Evolutionary conservation across 1,140 invertebrate species (phyloP), one percentile per base, ranked within the genome.

Genomic region (Hirudo medicinalis): DNA sequence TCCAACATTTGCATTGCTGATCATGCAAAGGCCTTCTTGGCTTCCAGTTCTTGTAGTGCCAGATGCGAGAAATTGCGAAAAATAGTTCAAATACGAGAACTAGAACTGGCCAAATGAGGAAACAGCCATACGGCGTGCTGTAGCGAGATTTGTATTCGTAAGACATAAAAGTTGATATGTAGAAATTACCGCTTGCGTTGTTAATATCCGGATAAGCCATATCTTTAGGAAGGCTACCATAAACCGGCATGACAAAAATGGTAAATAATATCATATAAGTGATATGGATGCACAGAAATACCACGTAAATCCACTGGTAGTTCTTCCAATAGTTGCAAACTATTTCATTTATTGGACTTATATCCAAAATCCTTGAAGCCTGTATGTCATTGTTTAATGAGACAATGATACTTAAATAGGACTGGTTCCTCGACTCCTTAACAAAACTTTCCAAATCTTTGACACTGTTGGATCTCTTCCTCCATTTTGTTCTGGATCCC

Each of bases 221-320:
- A 63, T 11, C 29, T 63, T 63, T 63, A n/a, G 29, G 57, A 63
- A 25, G 22, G 57, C 11, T 29, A 19, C 22, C 67, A 22, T 29
- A 40, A 57, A 53, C 20, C 8, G 53, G 67, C n/a, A 57, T 55
- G 25, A 55, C 67, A 36, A 27, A 71, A 19, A 55, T 54, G 54
- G 43, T 43, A 54, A 72, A 72, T 22, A 72, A 43, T 43, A 20
- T 71, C 72, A 75, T 74, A 49, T 74, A 74, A 8, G 69, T 57
- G 13, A 75, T 72, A 70, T 75, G 74, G 17, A 75, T 40, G 11
- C 67, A 27, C 66, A 75, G 43, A 22, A 74, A 43, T 17, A 69
- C 32, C 5, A 63, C 54, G 57, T 75, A 75, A 8, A 74, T 72
- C 60, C 67, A 74, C 73, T 75, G 73, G 43, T 75, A 75, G 32